phyloP scores from a whole-genome alignment of 2,113 vertebrate species.

The Plestiodon gilberti region DNA sequence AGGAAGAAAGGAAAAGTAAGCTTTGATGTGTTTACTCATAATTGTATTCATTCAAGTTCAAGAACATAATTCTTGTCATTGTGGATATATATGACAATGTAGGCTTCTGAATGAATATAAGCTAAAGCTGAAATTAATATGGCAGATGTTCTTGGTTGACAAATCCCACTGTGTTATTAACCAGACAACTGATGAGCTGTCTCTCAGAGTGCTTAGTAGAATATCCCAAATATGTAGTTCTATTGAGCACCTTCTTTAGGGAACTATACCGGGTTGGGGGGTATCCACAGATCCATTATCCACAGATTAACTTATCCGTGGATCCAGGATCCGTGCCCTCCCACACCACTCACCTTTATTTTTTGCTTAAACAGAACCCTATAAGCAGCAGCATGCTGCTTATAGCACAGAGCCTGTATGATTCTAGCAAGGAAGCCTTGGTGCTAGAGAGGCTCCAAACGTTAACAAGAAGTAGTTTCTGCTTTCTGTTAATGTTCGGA shows the following conservation, averaged over 20 bases:
- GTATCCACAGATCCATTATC: no score
- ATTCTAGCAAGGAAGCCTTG: no score
- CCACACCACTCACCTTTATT: no score
- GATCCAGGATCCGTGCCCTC: no score
- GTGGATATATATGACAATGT: not conserved
- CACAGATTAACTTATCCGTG: no score
- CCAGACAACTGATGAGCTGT: not conserved
- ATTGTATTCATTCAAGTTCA: not conserved
- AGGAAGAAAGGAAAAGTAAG: not conserved
- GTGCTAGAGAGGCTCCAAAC: no score
- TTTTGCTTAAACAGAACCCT: no score
- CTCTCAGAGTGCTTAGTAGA: not conserved
- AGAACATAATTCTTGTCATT: not conserved
- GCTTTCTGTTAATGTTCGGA: no score
- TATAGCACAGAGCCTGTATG: no score
- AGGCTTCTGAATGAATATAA: not conserved
- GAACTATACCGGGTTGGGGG: no score
- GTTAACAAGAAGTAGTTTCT: no score
- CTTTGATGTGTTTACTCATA: slow-evolving; percentile 18
- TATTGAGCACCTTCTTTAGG: not conserved
- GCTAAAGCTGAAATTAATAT: not conserved
- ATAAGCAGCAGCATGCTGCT: no score
- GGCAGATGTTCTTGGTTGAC: not conserved
- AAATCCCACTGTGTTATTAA: not conserved
- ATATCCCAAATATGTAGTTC: not conserved